phyloP scores from a whole-genome alignment of 2,888 invertebrate genomes.

The Asteroscopus sphinx region DNA sequence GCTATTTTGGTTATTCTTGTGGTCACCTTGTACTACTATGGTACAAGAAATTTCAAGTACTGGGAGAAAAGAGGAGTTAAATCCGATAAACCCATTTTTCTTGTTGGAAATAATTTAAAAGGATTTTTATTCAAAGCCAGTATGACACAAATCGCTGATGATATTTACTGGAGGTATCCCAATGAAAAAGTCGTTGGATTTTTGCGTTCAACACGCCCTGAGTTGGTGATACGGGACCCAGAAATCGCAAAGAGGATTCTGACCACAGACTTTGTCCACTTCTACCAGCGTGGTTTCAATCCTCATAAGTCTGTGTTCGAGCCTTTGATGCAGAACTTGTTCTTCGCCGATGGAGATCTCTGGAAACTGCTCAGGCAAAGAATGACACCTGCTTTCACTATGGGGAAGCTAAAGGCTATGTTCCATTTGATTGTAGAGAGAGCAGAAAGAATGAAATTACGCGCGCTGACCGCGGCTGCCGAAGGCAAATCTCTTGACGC shows the following conservation, averaged over 20 bases:
- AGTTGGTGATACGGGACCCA: constrained; percentile 66
- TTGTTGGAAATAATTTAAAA: constrained; percentile 38
- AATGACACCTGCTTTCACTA: constrained; percentile 68
- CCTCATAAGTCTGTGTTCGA: constrained; percentile 54
- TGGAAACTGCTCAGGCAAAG: constrained; percentile 70
- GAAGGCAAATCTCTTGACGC: constrained; percentile 56
- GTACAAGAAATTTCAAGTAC: constrained; percentile 48
- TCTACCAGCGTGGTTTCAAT: constrained; percentile 53
- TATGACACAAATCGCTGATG: constrained; percentile 29
- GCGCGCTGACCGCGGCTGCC: constrained; percentile 38
- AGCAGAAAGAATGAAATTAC: constrained; percentile 61
- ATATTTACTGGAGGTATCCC: constrained; percentile 62
- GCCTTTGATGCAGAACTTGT: constrained; percentile 66
- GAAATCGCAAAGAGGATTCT: constrained; percentile 63
- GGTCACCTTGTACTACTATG: constrained; percentile 40
- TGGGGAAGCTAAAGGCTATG: constrained; percentile 69
- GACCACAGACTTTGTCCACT: constrained; percentile 51
- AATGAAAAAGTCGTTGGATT: constrained; percentile 68
- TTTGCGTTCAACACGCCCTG: constrained; percentile 59
- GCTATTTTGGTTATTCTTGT: constrained; percentile 32
- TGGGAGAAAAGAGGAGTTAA: constrained; percentile 54
- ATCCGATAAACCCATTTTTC: constrained; percentile 37
- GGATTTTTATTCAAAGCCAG: constrained; percentile 20
- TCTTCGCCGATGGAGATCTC: constrained; percentile 66
- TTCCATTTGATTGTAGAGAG: constrained; percentile 68